Evolutionary conservation across 2,888 invertebrate genomes (phyloP).

Genomic region (Xanthia togata): DNA sequence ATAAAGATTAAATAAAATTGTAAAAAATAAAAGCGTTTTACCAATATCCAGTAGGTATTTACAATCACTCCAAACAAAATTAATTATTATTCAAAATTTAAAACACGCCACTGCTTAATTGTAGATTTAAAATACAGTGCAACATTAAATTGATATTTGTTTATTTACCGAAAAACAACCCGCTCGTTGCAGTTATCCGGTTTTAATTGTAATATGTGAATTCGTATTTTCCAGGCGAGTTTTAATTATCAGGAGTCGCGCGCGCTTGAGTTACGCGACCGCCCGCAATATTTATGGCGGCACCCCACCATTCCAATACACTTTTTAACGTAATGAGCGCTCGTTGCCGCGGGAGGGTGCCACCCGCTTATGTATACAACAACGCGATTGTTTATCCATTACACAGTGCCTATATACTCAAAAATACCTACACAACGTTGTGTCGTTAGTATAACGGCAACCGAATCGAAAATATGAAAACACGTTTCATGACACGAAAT

Average conservation of each 20-base stretch:
- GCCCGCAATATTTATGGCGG: slow-evolving; percentile 89
- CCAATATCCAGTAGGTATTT: slow-evolving; percentile 13
- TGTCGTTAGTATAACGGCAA: slow-evolving; percentile 38
- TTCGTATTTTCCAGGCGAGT: slow-evolving; percentile 89
- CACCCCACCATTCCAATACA: slow-evolving; percentile 88
- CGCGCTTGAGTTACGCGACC: slow-evolving; percentile 90
- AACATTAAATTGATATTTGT: slow-evolving; percentile 72
- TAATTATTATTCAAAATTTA: slow-evolving; percentile 58
- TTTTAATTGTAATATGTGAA: slow-evolving; percentile 91
- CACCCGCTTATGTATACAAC: slow-evolving; percentile 70
- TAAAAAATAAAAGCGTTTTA: slow-evolving; percentile 4
- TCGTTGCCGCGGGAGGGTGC: slow-evolving; percentile 78
- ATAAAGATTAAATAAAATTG: slow-evolving; percentile 12
- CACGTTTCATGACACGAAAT: slow-evolving; percentile 60
- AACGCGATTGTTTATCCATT: slow-evolving; percentile 69
- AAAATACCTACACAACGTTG: slow-evolving; percentile 42
- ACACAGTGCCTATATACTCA: slow-evolving; percentile 58
- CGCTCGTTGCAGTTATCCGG: slow-evolving; percentile 83
- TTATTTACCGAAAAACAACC: slow-evolving; percentile 80
- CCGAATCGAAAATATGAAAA: slow-evolving; percentile 60
- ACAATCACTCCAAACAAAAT: slow-evolving; percentile 53
- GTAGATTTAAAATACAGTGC: slow-evolving; percentile 66
- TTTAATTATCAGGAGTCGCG: slow-evolving; percentile 90
- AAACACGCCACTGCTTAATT: slow-evolving; percentile 62
- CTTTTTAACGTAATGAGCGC: slow-evolving; percentile 90